Conservation (phyloP, 2,888 invertebrate species). For the Norana najaformis region DNA sequence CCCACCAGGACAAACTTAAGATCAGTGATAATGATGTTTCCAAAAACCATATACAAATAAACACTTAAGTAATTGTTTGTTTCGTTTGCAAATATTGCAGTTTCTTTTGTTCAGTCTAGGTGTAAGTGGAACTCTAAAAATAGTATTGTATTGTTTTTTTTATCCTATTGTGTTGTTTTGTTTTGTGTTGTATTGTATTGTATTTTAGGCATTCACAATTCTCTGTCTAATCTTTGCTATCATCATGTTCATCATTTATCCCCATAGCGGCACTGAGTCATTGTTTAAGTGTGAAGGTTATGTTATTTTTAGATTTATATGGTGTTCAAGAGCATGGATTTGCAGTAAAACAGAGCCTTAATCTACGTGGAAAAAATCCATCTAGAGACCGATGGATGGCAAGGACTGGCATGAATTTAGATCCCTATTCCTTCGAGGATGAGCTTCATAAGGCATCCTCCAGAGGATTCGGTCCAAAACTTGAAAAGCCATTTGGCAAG, state of each 20-base stretch:
- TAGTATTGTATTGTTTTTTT: no score
- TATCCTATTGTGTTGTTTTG: not conserved
- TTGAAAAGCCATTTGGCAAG: not conserved
- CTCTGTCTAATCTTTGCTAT: no score
- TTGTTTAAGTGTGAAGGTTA: no score
- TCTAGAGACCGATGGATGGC: not conserved
- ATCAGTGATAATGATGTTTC: no score
- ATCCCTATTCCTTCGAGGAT: not conserved
- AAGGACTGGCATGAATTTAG: not conserved
- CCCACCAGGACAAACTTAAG: no score
- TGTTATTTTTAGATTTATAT: not conserved
- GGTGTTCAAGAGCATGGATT: slow-evolving; percentile 17
- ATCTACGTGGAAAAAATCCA: not conserved
- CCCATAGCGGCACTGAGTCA: not conserved
- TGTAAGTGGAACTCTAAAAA: no score
- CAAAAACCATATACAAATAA: no score
- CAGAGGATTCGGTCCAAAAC: not conserved
- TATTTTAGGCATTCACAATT: no score
- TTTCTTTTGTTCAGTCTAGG: no score
- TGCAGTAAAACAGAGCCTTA: not conserved
- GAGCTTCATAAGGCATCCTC: not conserved
- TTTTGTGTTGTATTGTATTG: not conserved
- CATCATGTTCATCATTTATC: no score
- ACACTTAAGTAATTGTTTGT: no score
- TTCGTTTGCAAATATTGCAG: no score